Evolutionary conservation across 2,113 vertebrate species (phyloP).

Genomic region (Cyprinodon brontotheroides): DNA sequence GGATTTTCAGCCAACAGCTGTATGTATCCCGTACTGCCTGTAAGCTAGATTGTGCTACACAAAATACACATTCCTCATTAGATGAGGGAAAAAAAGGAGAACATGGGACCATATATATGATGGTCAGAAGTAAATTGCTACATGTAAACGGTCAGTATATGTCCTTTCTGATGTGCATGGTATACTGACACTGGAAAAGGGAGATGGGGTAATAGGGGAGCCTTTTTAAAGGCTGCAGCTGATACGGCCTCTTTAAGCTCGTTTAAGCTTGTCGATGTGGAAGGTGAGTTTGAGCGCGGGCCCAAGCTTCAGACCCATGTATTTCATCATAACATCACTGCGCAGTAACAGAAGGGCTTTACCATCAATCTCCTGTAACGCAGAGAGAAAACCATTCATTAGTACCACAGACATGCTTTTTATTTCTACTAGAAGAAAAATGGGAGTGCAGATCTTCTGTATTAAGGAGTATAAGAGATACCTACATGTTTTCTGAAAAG

Average conservation of each 20-base stretch:
- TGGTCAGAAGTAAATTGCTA: constrained; percentile 55
- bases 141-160: constrained; percentile 48
- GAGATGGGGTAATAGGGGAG: constrained; percentile 17
- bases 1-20: constrained; percentile 4
- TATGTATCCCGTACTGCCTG: constrained; percentile 66
- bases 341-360: constrained; percentile 90
- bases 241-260: constrained; percentile 81
- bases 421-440: neutral
- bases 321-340: constrained; percentile 96
- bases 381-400: neutral
- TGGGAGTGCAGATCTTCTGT: too few species aligned
- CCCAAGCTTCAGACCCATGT: constrained; percentile 98
- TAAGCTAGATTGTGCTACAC: constrained; percentile 73
- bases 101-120: constrained; percentile 37
- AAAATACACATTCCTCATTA: constrained; percentile 64
- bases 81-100: constrained; percentile 45
- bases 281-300: constrained; percentile 96
- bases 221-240: constrained; percentile 50
- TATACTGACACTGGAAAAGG: constrained; percentile 55
- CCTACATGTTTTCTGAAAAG: constrained; percentile 96
- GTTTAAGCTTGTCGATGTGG: constrained; percentile 97
- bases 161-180: constrained; percentile 61
- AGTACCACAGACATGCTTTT: neutral
- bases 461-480: constrained; percentile 17
- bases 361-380: constrained; percentile 89